These are phyloP conservation scores for Drosophila infuscata DNA, from an alignment of 2,888 invertebrate species.

Conservation along the genomic window DNA sequence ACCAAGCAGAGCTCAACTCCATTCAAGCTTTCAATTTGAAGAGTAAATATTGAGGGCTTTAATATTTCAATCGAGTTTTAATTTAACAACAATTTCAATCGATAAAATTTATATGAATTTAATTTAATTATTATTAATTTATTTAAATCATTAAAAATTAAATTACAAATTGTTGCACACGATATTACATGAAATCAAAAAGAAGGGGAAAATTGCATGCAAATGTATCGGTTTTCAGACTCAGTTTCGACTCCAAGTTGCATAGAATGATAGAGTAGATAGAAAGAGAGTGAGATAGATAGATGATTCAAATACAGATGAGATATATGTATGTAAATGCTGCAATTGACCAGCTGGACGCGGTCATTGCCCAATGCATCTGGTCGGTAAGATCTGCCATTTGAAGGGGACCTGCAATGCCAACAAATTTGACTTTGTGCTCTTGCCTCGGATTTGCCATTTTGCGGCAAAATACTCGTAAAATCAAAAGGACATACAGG, in stretches of 20 bases:
- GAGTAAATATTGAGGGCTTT: neutral
- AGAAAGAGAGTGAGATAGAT: neutral
- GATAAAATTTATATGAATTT: no score
- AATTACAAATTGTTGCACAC: neutral
- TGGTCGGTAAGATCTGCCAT: constrained; percentile 17
- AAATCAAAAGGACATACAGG: constrained; percentile 33
- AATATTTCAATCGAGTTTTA: neutral
- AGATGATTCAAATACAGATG: neutral
- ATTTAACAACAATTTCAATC: neutral
- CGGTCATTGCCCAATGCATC: constrained; percentile 22
- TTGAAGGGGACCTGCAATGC: constrained; percentile 37
- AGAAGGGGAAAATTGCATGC: neutral
- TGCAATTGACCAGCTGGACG: constrained; percentile 28
- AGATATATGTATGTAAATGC: neutral
- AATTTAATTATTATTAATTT: no score
- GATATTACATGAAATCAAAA: neutral
- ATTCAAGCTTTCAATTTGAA: neutral
- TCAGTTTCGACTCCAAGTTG: neutral
- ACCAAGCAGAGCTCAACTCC: neutral
- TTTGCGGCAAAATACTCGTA: constrained; percentile 31
- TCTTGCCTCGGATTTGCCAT: constrained; percentile 33
- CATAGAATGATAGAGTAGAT: neutral
- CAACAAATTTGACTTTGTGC: constrained; percentile 49
- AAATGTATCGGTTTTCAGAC: constrained; percentile 4
- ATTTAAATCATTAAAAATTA: neutral